These are phyloP conservation scores for Brachyrhaphis roseni DNA, from an alignment of 2,797 vertebrate genomes.

Conservation along the genomic window DNA sequence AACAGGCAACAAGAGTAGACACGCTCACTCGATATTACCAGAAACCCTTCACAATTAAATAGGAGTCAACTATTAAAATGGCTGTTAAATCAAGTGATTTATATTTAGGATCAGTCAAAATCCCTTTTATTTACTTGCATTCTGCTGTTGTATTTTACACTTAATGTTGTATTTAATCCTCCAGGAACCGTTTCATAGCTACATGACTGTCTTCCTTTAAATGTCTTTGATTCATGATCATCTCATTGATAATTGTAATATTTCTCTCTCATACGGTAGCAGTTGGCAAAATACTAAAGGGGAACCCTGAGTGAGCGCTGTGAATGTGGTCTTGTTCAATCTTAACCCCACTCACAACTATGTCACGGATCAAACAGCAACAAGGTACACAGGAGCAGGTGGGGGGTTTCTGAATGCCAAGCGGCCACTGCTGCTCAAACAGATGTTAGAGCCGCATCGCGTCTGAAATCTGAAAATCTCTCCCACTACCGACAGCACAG, in stretches of 20 bases:
- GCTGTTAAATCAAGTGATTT: conserved; percentile 58
- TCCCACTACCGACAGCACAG: conserved; percentile 50
- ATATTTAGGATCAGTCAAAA: conserved; percentile 60
- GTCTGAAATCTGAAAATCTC: conserved; percentile 63
- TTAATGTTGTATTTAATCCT: conserved; percentile 9
- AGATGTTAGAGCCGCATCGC: conserved; percentile 68
- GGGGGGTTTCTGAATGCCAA: conserved; percentile 67
- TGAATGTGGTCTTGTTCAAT: conserved; percentile 56
- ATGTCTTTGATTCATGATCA: conserved; percentile 45
- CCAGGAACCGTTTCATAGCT: conserved; percentile 13
- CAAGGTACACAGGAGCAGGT: conserved; percentile 59
- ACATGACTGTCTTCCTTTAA: conserved; percentile 25
- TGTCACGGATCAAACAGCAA: conserved; percentile 65
- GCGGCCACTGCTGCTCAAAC: conserved; percentile 68
- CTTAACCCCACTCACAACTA: conserved; percentile 49
- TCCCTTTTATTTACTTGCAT: conserved; percentile 38
- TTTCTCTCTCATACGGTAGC: conserved; percentile 22
- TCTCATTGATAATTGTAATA: conserved; percentile 41
- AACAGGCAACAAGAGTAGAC: conserved; percentile 76
- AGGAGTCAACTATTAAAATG: conserved; percentile 72
- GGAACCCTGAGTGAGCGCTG: conserved; percentile 36
- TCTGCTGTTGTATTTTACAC: conserved; percentile 9
- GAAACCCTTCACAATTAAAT: conserved; percentile 74
- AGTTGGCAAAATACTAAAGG: conserved; percentile 32
- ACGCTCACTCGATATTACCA: conserved; percentile 73